These are phyloP conservation scores for Pteronotus mesoamericanus DNA, from an alignment of 2,797 vertebrate species.

Conservation along the genomic window DNA sequence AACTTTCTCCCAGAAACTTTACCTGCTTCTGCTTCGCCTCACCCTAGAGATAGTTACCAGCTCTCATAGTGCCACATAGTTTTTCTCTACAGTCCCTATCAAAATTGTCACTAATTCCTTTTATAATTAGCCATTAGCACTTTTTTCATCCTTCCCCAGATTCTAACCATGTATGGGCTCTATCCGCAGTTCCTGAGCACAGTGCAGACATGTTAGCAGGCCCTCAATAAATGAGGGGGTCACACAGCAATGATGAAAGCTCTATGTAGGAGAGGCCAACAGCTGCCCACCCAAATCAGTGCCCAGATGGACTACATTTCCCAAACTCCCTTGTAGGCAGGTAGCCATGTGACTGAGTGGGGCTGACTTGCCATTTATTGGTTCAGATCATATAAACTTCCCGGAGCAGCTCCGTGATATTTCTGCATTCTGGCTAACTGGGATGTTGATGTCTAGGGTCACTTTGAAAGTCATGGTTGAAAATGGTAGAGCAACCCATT, in stretches of 20 bases:
- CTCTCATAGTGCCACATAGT: background rate
- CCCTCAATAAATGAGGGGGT: background rate
- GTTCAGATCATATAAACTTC: background rate
- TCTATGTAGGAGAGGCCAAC: background rate
- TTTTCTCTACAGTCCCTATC: background rate
- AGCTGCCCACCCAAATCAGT: background rate
- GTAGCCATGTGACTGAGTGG: background rate
- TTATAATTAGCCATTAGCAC: background rate
- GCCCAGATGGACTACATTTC: background rate
- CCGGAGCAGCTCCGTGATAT: background rate
- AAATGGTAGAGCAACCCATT: background rate
- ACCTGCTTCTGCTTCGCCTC: background rate
- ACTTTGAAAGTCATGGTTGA: background rate
- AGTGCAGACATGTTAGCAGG: background rate
- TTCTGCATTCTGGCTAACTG: background rate
- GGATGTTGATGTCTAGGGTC: background rate
- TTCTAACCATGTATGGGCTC: background rate
- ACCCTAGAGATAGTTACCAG: background rate
- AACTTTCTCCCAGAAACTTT: background rate
- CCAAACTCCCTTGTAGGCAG: background rate
- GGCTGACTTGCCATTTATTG: rapidly evolving
- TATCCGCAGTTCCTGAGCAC: background rate
- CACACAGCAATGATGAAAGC: background rate
- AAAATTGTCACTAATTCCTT: background rate
- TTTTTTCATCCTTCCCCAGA: background rate